Evolutionary conservation across 2,113 vertebrate genomes (phyloP), one percentile per base, ranked within the genome.

Genomic region (Sphaerodactylus townsendi): DNA sequence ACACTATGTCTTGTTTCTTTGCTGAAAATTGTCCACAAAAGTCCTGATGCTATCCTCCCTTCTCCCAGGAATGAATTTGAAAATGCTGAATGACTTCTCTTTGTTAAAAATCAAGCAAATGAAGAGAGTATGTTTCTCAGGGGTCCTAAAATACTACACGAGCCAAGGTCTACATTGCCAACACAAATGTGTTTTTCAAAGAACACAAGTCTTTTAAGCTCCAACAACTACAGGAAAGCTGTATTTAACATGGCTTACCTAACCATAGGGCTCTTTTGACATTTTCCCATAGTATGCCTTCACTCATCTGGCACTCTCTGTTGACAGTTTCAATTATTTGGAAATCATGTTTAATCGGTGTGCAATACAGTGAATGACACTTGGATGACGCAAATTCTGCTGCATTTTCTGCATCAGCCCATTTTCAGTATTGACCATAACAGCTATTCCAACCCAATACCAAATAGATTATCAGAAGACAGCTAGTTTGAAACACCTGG

Each of bases 1-100:
- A n/a, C n/a, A 37, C 33, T 0, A 0, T 82, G 90, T 86, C 19
- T 5, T 87, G 76, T 81, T 87, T 1, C 83, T 91, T 92, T 84
- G 69, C 70, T 8, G 8, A 62, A 85, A 70, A n/a, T 4, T n/a
- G 37, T 46, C 83, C 76, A 33, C 71, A 91, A 70, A 84, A 71
- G 35, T 70, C 91, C 84, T 88, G 35, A 81, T 81, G 53, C 62
- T 68, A 41, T 73, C 5, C 74, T 84, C 9, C 0, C 30, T 17
- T 56, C 13, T 21, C 71, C 41, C 17, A 0, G 0, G 25, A 8
- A 35, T 44, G 87, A 79, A 0, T 0, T 44, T 13, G 56, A 15
- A 87, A 73, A 82, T 75, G n/a, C 44, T 53, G 44, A 76, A 19
- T 76, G 72, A 11, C 10, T 76, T 83, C 23, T 53, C 44, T 68